Evolutionary conservation across 1,140 invertebrate species (phyloP).

Genomic region (Palaemon carinicauda): DNA sequence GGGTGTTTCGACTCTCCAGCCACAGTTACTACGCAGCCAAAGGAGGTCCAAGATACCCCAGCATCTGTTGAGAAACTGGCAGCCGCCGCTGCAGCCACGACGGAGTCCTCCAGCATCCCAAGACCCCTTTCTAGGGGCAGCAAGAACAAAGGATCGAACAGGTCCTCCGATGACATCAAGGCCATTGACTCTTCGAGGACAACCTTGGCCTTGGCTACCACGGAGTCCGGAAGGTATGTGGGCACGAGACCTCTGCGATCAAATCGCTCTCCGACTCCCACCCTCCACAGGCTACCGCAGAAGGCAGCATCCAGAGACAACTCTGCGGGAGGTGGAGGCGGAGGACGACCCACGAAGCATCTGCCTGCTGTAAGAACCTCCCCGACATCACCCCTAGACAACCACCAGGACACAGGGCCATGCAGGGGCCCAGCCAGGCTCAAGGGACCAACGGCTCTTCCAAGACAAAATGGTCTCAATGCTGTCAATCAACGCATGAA

Average conservation of each 20-base stretch:
- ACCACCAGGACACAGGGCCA: background rate
- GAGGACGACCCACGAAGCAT: slow-evolving; percentile 35
- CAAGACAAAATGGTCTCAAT: slow-evolving; percentile 15
- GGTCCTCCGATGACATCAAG: slow-evolving; percentile 19
- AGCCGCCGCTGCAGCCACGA: slow-evolving; percentile 12
- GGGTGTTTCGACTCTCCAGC: slow-evolving; percentile 32
- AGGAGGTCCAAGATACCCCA: slow-evolving; percentile 35
- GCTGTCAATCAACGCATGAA: slow-evolving; percentile 35
- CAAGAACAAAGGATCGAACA: slow-evolving; percentile 44
- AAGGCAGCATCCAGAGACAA: slow-evolving; percentile 1
- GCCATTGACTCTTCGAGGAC: slow-evolving; percentile 38
- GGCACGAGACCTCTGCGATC: slow-evolving; percentile 47
- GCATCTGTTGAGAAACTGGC: slow-evolving; percentile 49
- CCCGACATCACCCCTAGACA: slow-evolving; percentile 32
- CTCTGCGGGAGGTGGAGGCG: background rate
- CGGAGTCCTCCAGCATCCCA: slow-evolving; percentile 11
- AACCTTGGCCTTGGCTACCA: slow-evolving; percentile 42
- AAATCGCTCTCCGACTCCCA: slow-evolving; percentile 44
- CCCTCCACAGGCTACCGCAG: slow-evolving; percentile 35
- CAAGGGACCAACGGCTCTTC: slow-evolving; percentile 24
- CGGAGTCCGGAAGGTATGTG: slow-evolving; percentile 50
- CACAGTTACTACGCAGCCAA: slow-evolving; percentile 49
- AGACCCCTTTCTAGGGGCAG: background rate
- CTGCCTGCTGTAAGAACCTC: slow-evolving; percentile 46
- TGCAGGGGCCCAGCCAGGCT: background rate